Percentiles rank a stretch among this genome's conserved stretches.
Evolutionary conservation across 92 coral and sea anemone species (phyloP).

Genomic region (Epizoanthus rinbou): DNA sequence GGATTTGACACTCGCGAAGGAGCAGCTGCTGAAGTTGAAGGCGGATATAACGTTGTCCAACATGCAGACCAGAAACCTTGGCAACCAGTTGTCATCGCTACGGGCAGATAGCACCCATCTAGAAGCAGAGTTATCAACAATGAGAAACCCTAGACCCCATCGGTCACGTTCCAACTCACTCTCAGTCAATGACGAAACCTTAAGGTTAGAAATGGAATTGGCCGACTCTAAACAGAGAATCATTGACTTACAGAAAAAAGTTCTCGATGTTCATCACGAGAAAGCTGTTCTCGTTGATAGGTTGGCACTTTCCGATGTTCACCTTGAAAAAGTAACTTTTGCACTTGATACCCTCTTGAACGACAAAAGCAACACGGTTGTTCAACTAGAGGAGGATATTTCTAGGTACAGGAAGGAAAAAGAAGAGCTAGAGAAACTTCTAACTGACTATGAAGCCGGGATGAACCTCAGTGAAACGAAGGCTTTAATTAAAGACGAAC

Average conservation of each 20-base stretch:
- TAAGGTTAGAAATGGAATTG: slow-evolving; percentile 77
- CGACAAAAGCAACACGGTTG: slow-evolving; percentile 29
- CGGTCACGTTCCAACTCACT: slow-evolving; percentile 50
- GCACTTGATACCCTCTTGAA: slow-evolving; percentile 32
- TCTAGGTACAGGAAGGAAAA: slow-evolving; percentile 28
- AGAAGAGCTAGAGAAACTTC: slow-evolving; percentile 21
- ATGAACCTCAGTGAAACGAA: not conserved
- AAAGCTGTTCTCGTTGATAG: slow-evolving; percentile 52
- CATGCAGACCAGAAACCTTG: slow-evolving; percentile 78
- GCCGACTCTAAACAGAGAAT: slow-evolving; percentile 80
- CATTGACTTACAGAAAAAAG: slow-evolving; percentile 77
- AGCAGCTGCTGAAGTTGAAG: slow-evolving; percentile 86
- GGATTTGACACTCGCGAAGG: slow-evolving; percentile 85
- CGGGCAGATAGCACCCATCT: slow-evolving; percentile 88
- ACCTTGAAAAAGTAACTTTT: slow-evolving; percentile 31
- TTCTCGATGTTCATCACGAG: slow-evolving; percentile 71
- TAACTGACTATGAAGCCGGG: slow-evolving; percentile 6
- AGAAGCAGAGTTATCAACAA: slow-evolving; percentile 79
- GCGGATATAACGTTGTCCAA: slow-evolving; percentile 82
- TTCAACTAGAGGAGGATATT: slow-evolving; percentile 28
- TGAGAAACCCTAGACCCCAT: slow-evolving; percentile 56
- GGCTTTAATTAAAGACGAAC: slow-evolving; percentile 17
- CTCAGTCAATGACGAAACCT: slow-evolving; percentile 53
- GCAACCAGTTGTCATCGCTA: slow-evolving; percentile 74
- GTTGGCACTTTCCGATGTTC: slow-evolving; percentile 32